Percentiles rank a stretch among this genome's conserved stretches.
Evolutionary conservation across 1,140 invertebrate genomes (phyloP).

Genomic region (Akabosia matsudoensis): DNA sequence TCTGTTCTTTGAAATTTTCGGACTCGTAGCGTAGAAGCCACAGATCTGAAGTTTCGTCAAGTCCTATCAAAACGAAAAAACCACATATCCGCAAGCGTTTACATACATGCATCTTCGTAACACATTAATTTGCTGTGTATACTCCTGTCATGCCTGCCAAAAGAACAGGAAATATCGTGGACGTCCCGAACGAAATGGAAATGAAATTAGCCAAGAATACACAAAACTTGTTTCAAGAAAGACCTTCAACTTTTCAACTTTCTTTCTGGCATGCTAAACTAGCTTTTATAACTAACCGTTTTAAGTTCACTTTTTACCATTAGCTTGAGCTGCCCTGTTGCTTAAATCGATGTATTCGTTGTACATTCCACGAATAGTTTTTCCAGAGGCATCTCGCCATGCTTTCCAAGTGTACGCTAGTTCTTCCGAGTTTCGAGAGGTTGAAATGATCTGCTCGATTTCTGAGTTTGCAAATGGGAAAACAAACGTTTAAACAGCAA

Average conservation of each 20-base stretch:
- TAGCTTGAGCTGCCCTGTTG: slow-evolving; percentile 61
- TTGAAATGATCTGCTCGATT: slow-evolving; percentile 50
- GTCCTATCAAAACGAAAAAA: neutral
- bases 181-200: too few relatives aligned
- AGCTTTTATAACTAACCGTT: neutral
- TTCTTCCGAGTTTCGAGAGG: slow-evolving; percentile 55
- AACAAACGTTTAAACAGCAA: neutral
- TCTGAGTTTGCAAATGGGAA: slow-evolving; percentile 49
- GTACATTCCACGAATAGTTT: slow-evolving; percentile 74
- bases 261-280: neutral
- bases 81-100: neutral
- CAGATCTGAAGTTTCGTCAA: slow-evolving; percentile 28
- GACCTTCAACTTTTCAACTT: neutral
- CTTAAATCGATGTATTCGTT: slow-evolving; percentile 63
- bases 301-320: slow-evolving; percentile 52
- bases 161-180: too few relatives aligned
- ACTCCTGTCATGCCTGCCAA: too few relatives aligned
- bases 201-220: too few relatives aligned
- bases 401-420: slow-evolving; percentile 61
- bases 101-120: too few relatives aligned
- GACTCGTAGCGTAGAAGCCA: slow-evolving; percentile 82
- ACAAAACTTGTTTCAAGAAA: neutral
- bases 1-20: slow-evolving; percentile 66
- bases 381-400: slow-evolving; percentile 61
- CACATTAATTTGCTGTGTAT: too few relatives aligned